Conservation (phyloP, 2,888 invertebrate species). For the Pachydiplax longipennis region DNA sequence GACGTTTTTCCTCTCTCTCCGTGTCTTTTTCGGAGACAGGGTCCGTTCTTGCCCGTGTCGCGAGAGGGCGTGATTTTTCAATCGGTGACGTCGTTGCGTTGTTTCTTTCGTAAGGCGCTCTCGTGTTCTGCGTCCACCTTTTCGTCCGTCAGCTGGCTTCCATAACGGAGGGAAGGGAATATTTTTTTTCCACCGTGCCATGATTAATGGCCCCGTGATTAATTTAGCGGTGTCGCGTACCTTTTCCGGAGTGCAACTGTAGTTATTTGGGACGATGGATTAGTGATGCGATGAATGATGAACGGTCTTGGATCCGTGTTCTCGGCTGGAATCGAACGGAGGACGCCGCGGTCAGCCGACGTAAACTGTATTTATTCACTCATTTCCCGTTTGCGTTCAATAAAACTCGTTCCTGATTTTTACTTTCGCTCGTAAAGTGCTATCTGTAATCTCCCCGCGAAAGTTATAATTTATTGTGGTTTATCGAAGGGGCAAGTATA, state of each 20-base stretch:
- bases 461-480: background rate
- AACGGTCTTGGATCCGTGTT: background rate
- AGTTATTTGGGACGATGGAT: background rate
- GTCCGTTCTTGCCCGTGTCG: background rate
- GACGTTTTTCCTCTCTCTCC: background rate
- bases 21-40: background rate
- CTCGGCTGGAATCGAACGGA: background rate
- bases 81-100: background rate
- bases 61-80: slow-evolving; percentile 42
- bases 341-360: background rate
- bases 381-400: background rate
- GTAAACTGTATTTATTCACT: background rate
- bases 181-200: background rate
- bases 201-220: slow-evolving; percentile 11
- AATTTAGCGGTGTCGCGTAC: slow-evolving; percentile 6
- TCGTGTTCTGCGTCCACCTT: background rate
- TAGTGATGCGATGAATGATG: slow-evolving; percentile 24
- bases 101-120: background rate
- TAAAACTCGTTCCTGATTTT: background rate
- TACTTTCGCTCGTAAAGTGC: background rate
- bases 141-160: slow-evolving; percentile 20
- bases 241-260: background rate
- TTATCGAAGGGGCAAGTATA: background rate
- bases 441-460: background rate
- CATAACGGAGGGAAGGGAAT: slow-evolving; percentile 5